Evolutionary conservation across 2,113 vertebrate species (phyloP), one percentile per base, ranked within the genome.

Genomic region (Ailurus styani): DNA sequence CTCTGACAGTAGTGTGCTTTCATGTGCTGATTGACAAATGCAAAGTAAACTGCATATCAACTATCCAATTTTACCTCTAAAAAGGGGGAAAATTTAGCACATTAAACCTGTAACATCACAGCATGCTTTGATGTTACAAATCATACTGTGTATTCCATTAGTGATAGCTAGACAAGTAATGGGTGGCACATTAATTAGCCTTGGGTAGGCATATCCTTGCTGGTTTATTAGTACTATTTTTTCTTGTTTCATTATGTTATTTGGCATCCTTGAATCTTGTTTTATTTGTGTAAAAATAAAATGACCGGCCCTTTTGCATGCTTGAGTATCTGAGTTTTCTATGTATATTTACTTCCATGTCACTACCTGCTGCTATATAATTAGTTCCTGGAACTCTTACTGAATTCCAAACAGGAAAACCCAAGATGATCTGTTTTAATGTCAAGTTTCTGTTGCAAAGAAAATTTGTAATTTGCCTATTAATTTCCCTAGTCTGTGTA

Each of bases 311-410:
- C 93, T 98, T 86, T 87, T 96, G 91, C 86, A 98, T 93, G 91
- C 94, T 98, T 86, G 97, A 97, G 89, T 97, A 98, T 98, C 98
- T 97, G 93, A 98, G 89, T 95, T 96, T 96, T 97, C 93, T 97
- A 98, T 98, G 96, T 98, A 98, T 98, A 98, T 98, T 98, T 98
- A 98, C 98, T 99, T 98, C 98, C 98, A 98, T 98, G 92, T 96
- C 90, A 98, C 95, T 96, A 97, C 88, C 93, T 97, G 98, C 66
- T 98, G 96, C 94, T 97, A 97, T 97, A 96, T 98, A 98, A 99
- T 98, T 98, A 98, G 97, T 97, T 98, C 95, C 97, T 97, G 84
- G 97, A 98, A 98, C 96, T 97, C 97, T 97, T 98, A 98, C 96
- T 98, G 84, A 96, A 91, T 98, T 99, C 98, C 98, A 98, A 97